Percentiles rank a stretch among this genome's conserved stretches.
Conservation (phyloP, 92 coral and sea anemone genomes). For the Meandrina meandrites region DNA sequence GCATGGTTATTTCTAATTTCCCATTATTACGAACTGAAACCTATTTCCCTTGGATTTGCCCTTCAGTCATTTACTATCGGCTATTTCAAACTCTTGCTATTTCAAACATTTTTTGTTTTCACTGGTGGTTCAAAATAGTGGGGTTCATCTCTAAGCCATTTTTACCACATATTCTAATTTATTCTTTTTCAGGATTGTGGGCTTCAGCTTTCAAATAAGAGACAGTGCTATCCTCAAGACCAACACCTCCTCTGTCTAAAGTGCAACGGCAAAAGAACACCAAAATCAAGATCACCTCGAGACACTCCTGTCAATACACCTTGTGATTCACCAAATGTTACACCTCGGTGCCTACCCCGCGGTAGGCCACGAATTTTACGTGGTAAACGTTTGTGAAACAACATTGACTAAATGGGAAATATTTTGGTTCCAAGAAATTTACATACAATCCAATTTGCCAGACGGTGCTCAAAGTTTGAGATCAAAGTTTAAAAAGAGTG, state of each 20-base stretch:
- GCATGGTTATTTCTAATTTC: no score
- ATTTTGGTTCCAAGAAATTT: not conserved
- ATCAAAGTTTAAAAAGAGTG: not conserved
- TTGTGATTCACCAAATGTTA: conserved; percentile 34
- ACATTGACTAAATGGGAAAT: not conserved
- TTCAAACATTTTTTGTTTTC: no score
- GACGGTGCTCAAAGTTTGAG: not conserved
- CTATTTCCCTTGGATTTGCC: no score
- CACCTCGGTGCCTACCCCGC: conserved; percentile 45
- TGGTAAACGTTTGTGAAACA: not conserved
- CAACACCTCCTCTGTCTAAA: conserved; percentile 61
- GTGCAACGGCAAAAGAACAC: conserved; percentile 56
- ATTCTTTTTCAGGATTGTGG: conserved; percentile 66
- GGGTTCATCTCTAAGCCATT: no score
- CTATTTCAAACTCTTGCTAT: no score
- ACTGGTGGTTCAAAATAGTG: no score
- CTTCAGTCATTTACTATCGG: no score
- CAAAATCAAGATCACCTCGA: conserved; percentile 5
- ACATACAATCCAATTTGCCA: not conserved
- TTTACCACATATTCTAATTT: not conserved
- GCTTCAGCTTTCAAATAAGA: conserved; percentile 54
- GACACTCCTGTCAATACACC: conserved; percentile 38
- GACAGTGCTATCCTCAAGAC: conserved; percentile 69
- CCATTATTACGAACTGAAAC: no score
- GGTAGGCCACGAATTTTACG: conserved; percentile 44